Evolutionary conservation across 2,888 invertebrate species (phyloP), one percentile per base, ranked within the genome.

Genomic region (Thalpophila matura): DNA sequence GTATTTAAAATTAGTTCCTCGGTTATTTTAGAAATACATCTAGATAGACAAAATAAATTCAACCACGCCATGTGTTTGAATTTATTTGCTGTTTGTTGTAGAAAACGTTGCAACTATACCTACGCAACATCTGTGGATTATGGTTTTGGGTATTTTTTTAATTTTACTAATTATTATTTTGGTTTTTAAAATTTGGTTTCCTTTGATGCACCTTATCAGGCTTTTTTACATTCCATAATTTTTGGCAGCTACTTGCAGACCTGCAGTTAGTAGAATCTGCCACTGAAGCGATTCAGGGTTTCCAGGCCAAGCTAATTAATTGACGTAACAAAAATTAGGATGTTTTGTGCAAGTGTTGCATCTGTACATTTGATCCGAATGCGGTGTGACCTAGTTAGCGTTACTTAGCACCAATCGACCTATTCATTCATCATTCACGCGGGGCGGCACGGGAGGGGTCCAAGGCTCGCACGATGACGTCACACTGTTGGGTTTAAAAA

Each of bases 401-500:
- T 82, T 84, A 86, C 79, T 84, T 86, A 87, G 74, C 79, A 86
- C 74, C 79, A 83, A 89, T 90, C 86, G 84, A 87, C 83, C 85
- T 85, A 83, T 92, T 93, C 93, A 94, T 94, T 94, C 93, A 94
- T 93, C 90, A 92, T 92, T 89, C 85, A 89, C 73, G 80, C 82
- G 79, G 84, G 83, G 81, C 38, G 82, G 75, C 60, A 73, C 78
- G 80, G 85, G 83, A 82, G 86, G 86, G 82, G 82, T 80, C 80
- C 86, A 88, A 88, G 89, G 89, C 82, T 84, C 79, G 56, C 64
- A 77, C 54, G 20, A 83, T 93, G 93, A 94, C 94, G 94, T 94
- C 93, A 93, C 87, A 59, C 27, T 84, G 82, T 82, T 86, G 83
- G 80, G 84, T 87, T 90, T 88, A 88, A 93, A 94, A 93, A 89